Base-by-base conservation (phyloP, 2,797 vertebrate genomes). In the Tragelaphus eurycerus region DNA sequence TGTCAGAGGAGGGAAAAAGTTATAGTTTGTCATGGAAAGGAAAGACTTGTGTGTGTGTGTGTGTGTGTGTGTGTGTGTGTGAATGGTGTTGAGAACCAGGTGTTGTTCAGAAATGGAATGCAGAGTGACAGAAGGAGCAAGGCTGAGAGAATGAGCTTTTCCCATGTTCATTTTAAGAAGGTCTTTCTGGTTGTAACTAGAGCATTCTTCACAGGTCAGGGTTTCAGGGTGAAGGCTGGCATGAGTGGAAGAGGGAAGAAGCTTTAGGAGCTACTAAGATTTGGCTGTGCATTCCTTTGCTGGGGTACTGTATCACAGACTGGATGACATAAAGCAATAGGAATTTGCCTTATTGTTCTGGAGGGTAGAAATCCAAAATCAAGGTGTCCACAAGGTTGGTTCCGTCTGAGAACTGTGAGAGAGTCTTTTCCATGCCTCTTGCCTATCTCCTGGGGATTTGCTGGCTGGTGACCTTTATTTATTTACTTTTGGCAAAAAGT, bases 391-490 rank as follows among this genome's bases (percentile, higher is more conserved):
- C 11, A 3, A 31, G 29, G 8, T 3, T n/a, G 34, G 7, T 23
- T 19, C 23, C 27, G 34, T 50, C 50, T 29, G 43, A 62, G 78
- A 25, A 15, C 23, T 1, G 0, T 25, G 11, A 31, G 7, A 52
- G 16, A 10, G 14, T 17, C 21, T 60, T 43, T 21, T 1, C 57
- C 10, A 2, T 0, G 7, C 15, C 15, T 62, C 13, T 93, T 1
- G 6, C 46, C 21, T 17, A 2, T 46, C 7, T 9, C 21, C 48
- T 27, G 29, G 34, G 9, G 12, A 29, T 13, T 62, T 62, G 10
- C 34, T 38, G 19, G 34, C 67, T 71, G 34, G 8, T 13, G 19
- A 71, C 38, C 34, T 3, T 71, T 38, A 13, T 71, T 71, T 23
- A 21, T 21, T 71, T 71, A 64, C 31, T 64, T 64, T n/a, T 64